Evolutionary conservation across 2,113 vertebrate species (phyloP).

Genomic region (Catharus bicknelli): DNA sequence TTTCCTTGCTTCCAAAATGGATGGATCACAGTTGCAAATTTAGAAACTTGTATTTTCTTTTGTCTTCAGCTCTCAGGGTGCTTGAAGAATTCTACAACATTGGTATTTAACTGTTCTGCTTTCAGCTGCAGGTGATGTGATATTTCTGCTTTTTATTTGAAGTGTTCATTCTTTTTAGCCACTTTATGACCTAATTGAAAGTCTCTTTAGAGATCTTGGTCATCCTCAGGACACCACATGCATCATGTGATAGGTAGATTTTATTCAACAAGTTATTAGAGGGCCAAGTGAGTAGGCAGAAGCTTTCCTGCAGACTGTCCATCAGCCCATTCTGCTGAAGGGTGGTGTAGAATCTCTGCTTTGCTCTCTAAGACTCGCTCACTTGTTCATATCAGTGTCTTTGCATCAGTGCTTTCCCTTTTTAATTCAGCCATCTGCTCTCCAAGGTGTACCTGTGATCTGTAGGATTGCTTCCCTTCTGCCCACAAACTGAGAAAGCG

Average conservation of each 20-base stretch:
- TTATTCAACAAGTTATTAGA: not conserved
- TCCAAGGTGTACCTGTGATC: not conserved
- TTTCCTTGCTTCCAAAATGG: not conserved
- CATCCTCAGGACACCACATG: not conserved
- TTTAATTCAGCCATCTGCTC: not conserved
- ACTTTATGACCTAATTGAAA: not conserved
- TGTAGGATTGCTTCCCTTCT: not conserved
- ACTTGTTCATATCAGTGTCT: not conserved
- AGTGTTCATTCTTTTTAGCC: not conserved
- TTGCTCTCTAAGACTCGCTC: not conserved
- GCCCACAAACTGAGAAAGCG: not conserved
- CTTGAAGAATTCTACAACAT: not conserved
- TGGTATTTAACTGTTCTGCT: not conserved
- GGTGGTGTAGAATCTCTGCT: not conserved
- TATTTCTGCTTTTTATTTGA: not conserved
- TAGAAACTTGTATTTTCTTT: not conserved
- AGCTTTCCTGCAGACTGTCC: not conserved
- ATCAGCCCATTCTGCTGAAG: not conserved
- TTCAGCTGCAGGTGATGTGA: not conserved
- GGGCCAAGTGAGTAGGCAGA: rapidly evolving
- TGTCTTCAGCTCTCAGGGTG: not conserved
- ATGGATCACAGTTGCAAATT: not conserved
- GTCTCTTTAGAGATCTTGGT: not conserved
- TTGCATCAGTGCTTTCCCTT: not conserved
- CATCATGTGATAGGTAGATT: not conserved